phyloP scores from a whole-genome alignment of 2,888 invertebrate genomes.

The Melieria omissa region DNA sequence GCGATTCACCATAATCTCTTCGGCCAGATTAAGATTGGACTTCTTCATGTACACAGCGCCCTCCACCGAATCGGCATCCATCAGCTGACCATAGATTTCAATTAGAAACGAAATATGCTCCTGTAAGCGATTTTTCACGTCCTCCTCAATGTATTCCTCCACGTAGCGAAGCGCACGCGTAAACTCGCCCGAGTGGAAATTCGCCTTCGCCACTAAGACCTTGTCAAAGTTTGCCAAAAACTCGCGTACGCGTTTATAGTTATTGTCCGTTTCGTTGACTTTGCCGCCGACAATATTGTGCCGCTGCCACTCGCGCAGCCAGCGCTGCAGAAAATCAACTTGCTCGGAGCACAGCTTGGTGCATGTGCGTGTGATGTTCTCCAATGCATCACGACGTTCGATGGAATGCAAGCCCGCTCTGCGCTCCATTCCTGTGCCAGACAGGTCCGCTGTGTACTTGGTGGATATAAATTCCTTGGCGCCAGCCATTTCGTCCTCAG shows the following conservation, averaged over 20 bases:
- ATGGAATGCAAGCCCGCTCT: not conserved
- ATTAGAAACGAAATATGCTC: slow-evolving; percentile 75
- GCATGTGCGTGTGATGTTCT: slow-evolving; percentile 66
- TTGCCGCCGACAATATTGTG: slow-evolving; percentile 50
- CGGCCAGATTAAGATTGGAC: slow-evolving; percentile 80
- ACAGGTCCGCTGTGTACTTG: slow-evolving; percentile 50
- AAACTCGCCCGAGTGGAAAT: slow-evolving; percentile 80
- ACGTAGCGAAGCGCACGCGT: slow-evolving; percentile 81
- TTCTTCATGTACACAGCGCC: slow-evolving; percentile 82
- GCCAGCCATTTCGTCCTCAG: slow-evolving; percentile 43
- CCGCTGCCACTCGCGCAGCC: slow-evolving; percentile 73
- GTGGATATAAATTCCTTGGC: slow-evolving; percentile 55
- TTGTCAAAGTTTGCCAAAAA: slow-evolving; percentile 71
- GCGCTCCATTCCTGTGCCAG: not conserved
- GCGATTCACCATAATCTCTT: slow-evolving; percentile 86
- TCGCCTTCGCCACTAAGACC: slow-evolving; percentile 76
- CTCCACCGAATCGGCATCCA: slow-evolving; percentile 91
- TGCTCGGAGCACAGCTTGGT: slow-evolving; percentile 78
- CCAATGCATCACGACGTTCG: slow-evolving; percentile 40
- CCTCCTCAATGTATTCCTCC: slow-evolving; percentile 76
- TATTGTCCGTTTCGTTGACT: slow-evolving; percentile 60
- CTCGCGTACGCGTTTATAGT: slow-evolving; percentile 56
- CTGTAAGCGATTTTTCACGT: slow-evolving; percentile 68
- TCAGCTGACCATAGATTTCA: slow-evolving; percentile 86
- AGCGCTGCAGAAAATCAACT: slow-evolving; percentile 80